Conservation (phyloP, 2,113 vertebrate genomes). For the Myotis yumanensis region DNA sequence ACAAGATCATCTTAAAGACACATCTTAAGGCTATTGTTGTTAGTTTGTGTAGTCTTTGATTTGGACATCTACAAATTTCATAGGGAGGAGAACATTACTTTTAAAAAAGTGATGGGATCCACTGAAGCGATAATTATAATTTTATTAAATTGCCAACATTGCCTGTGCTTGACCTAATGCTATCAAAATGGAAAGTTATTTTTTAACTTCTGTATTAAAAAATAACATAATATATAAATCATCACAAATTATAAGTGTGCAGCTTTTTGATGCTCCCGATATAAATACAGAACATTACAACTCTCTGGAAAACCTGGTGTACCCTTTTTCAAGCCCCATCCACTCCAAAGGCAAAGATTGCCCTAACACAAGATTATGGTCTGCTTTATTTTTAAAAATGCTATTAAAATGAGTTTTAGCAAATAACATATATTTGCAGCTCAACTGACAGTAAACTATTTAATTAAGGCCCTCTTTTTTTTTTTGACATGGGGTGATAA, state of each 20-base stretch:
- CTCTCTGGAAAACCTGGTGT: not conserved
- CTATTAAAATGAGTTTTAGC: not conserved
- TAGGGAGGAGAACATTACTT: not conserved
- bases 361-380: not conserved
- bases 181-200: not conserved
- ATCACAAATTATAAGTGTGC: not conserved
- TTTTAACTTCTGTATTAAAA: slow-evolving; percentile 1
- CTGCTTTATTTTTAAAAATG: not conserved
- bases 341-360: not conserved
- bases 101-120: not conserved
- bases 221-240: not conserved
- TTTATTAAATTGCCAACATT: not conserved
- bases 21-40: not conserved
- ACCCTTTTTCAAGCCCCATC: no score
- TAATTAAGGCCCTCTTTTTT: not conserved
- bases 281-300: not conserved
- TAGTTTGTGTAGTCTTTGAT: slow-evolving; percentile 30
- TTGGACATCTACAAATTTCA: not conserved
- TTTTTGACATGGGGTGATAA: not conserved
- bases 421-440: not conserved
- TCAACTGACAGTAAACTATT: not conserved
- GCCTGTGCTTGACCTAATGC: not conserved
- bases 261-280: not conserved
- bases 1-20: not conserved
- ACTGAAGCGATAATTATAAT: slow-evolving; percentile 9